Conservation (phyloP, 2,888 invertebrate species). For the Incurvaria masculella region DNA sequence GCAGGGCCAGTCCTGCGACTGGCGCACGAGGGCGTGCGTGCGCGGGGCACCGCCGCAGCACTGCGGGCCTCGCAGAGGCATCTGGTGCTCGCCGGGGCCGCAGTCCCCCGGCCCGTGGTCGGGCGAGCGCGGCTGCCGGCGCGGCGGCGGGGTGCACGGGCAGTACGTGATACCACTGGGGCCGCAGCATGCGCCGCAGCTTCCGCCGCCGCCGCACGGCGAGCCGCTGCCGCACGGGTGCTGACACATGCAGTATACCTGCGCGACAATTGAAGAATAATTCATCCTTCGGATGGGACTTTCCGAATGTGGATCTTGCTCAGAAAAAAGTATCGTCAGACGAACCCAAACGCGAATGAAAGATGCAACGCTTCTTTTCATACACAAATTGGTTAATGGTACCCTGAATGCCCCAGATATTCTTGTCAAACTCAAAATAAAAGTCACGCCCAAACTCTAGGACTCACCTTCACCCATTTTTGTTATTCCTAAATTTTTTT, state of each 20-base stretch:
- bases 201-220: slow-evolving; percentile 25
- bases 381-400: too few relatives aligned
- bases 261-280: slow-evolving; percentile 8
- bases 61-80: slow-evolving; percentile 24
- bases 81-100: slow-evolving; percentile 30
- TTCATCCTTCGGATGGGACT: too few relatives aligned
- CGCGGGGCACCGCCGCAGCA: slow-evolving; percentile 28
- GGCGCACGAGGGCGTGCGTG: slow-evolving; percentile 30
- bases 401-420: too few relatives aligned
- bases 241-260: slow-evolving; percentile 44
- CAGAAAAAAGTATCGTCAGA: too few relatives aligned
- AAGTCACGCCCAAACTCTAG: too few relatives aligned
- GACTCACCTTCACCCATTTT: too few relatives aligned
- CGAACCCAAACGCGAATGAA: neutral
- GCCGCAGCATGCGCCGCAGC: slow-evolving; percentile 35
- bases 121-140: slow-evolving; percentile 34
- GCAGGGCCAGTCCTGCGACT: slow-evolving; percentile 12
- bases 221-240: slow-evolving; percentile 31
- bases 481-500: too few relatives aligned
- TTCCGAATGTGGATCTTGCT: too few relatives aligned
- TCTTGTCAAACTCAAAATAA: too few relatives aligned
- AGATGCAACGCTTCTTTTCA: too few relatives aligned
- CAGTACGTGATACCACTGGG: slow-evolving; percentile 40
- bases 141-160: slow-evolving; percentile 32
- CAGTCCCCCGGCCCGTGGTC: slow-evolving; percentile 36